phyloP scores from a whole-genome alignment of 2,113 vertebrate species.

The Peromyscus maniculatus region DNA sequence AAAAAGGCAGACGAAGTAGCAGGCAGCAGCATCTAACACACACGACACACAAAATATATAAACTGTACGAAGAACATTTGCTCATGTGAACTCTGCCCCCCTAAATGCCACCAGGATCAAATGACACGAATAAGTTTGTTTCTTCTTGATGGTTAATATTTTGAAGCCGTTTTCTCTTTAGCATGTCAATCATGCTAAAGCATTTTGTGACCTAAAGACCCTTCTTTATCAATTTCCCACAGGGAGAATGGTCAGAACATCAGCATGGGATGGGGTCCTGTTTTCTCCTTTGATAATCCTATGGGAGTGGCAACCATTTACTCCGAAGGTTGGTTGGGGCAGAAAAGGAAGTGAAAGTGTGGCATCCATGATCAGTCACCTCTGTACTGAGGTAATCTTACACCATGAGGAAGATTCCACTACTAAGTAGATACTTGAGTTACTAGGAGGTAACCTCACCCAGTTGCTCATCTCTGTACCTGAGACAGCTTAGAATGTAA shows the following conservation, averaged over 20 bases:
- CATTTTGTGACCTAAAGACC: not conserved
- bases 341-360: not conserved
- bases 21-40: not conserved
- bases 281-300: not conserved
- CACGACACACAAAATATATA: not conserved
- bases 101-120: not conserved
- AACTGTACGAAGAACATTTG: not conserved
- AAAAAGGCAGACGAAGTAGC: not conserved
- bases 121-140: not conserved
- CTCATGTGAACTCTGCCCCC: not conserved
- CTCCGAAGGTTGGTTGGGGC: fast-evolving
- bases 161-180: not conserved
- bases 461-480: not conserved
- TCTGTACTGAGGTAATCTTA: not conserved
- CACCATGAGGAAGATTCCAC: too few species aligned
- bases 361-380: fast-evolving
- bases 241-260: not conserved
- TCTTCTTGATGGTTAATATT: constrained; percentile 1
- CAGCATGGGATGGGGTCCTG: not conserved
- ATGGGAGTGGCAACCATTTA: not conserved
- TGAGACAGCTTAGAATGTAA: not conserved
- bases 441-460: too few species aligned
- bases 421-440: not conserved
- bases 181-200: not conserved
- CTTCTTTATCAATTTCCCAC: not conserved